phyloP scores from a whole-genome alignment of 2,888 invertebrate species.

The Drosophila multiciliata region DNA sequence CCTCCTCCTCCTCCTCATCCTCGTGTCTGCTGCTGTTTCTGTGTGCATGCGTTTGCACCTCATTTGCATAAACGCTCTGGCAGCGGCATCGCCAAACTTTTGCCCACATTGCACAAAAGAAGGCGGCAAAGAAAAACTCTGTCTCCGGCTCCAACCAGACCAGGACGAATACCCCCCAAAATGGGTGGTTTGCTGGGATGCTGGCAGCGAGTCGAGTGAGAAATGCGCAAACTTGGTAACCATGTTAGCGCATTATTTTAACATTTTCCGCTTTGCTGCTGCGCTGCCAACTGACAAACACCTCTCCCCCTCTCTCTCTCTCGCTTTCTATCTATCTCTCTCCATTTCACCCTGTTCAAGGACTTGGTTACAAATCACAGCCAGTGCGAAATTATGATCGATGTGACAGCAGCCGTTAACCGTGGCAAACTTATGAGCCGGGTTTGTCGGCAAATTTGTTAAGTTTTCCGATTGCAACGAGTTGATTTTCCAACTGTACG shows the following conservation, averaged over 20 bases:
- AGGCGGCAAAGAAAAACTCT: constrained; percentile 54
- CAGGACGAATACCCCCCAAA: constrained; percentile 13
- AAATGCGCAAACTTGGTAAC: constrained; percentile 81
- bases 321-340: constrained; percentile 30
- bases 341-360: constrained; percentile 49
- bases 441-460: constrained; percentile 77
- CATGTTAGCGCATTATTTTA: constrained; percentile 81
- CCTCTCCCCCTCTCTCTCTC: constrained; percentile 6
- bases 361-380: constrained; percentile 77
- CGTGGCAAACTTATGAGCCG: constrained; percentile 53
- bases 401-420: constrained; percentile 59
- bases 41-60: constrained; percentile 75
- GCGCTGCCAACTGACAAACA: constrained; percentile 32
- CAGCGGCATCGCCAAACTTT: constrained; percentile 74
- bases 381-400: constrained; percentile 76
- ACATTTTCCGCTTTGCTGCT: constrained; percentile 76
- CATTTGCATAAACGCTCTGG: constrained; percentile 80
- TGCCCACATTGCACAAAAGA: constrained; percentile 79
- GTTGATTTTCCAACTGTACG: constrained; percentile 31
- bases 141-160: constrained; percentile 16
- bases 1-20: neutral
- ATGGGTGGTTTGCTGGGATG: constrained; percentile 17
- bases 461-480: constrained; percentile 69
- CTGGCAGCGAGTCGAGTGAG: constrained; percentile 74
- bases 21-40: constrained; percentile 32